Base-by-base conservation (phyloP, 1,140 invertebrate genomes). In the Cardiocondyla obscurior region DNA sequence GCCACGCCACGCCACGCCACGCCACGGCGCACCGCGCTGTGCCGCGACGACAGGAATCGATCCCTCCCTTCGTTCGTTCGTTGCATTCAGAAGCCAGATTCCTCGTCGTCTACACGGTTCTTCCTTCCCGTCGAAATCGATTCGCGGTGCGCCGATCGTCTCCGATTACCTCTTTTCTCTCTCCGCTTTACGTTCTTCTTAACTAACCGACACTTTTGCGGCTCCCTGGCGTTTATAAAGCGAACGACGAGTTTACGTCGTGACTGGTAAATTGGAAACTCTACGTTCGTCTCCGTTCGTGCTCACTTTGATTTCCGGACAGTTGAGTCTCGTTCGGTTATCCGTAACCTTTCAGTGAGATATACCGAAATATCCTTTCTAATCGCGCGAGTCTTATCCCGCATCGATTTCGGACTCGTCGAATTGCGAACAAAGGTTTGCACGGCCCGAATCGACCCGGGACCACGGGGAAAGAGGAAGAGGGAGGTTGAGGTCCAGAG, bases 41-140 rank as follows among this genome's bases (percentile, higher is more conserved):
- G 69, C 70, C 81, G 73, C 72, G 72, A 64, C 57, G 83, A 85
- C 76, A 85, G 81, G 81, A 57, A 87, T 85, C 81, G 70, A 83
- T 77, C 22, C 62, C 22, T 10, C 62, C 8, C 39, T n/a, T n/a
- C n/a, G n/a, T n/a, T n/a, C 14, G 19, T 53, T 53, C 69, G 58
- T 62, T 69, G 22, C 46, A 36, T 55, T 22, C 51, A 12, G 36
- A 62, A 76, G 58, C 42, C 30, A 64, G 72, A 83, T 83, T 86
- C 44, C 51, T 28, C 22, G 70, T 60, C 36, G 44, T 77, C 60
- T 76, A 22, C 22, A 16, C 64, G 36, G 33, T 44, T 83, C 42
- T 51, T 49, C 46, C 22, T 33, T 67, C 33, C 44, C 44, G 70
- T 10, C 42, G 69, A 39, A 55, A 74, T 74, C 81, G 81, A 74